Percentiles rank a stretch among this genome's conserved stretches.
These are phyloP conservation scores for Heliornis fulica DNA, from an alignment of 2,113 vertebrate genomes.

Conservation along the genomic window DNA sequence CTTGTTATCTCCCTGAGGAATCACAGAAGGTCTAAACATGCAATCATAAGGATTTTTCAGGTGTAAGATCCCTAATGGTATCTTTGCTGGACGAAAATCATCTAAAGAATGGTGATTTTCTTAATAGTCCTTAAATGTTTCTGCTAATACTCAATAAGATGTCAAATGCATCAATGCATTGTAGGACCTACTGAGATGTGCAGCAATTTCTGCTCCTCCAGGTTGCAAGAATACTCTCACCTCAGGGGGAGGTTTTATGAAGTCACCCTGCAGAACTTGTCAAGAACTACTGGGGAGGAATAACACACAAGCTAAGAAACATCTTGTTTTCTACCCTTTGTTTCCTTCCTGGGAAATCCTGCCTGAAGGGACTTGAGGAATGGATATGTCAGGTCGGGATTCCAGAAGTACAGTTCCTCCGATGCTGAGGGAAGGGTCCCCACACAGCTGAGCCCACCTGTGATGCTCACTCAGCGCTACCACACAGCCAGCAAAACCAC, in stretches of 20 bases:
- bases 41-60: not conserved
- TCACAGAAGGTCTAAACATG: not conserved
- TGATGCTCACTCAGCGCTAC: not conserved
- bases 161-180: not conserved
- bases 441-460: not conserved
- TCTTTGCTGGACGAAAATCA: not conserved
- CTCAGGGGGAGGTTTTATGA: not conserved
- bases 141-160: not conserved
- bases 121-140: not conserved
- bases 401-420: not conserved
- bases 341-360: not conserved
- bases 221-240: not conserved
- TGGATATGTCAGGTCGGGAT: not conserved
- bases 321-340: not conserved
- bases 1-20: not conserved
- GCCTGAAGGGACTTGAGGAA: not conserved
- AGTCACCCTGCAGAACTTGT: not conserved
- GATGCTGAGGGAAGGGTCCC: not conserved
- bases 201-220: not conserved
- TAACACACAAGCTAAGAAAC: not conserved
- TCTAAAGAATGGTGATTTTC: not conserved
- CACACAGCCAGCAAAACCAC: not conserved
- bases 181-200: not conserved
- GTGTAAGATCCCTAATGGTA: not conserved
- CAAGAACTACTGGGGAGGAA: not conserved